phyloP scores from a whole-genome alignment of 2,888 invertebrate species.

The Volucella inflata region DNA sequence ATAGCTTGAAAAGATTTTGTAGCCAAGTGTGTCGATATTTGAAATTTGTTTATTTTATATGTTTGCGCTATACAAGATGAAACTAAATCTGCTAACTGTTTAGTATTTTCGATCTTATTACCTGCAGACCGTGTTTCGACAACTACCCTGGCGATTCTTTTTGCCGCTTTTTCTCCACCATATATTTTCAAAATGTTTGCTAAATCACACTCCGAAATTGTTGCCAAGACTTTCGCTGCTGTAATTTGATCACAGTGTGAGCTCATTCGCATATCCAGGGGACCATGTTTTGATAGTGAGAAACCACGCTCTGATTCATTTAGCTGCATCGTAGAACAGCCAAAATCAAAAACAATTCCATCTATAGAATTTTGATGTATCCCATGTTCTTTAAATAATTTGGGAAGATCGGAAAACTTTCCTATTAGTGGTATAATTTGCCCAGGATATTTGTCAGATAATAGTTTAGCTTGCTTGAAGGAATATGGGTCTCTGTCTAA shows the following conservation, averaged over 20 bases:
- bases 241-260: constrained; percentile 89
- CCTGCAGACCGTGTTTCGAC: constrained; percentile 90
- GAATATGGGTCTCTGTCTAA: constrained; percentile 95
- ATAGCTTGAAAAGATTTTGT: constrained; percentile 97
- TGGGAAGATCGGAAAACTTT: constrained; percentile 93
- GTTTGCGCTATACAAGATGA: constrained; percentile 86
- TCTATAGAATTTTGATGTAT: constrained; percentile 89
- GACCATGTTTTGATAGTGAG: constrained; percentile 92
- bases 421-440: constrained; percentile 92
- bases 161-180: constrained; percentile 95
- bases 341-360: constrained; percentile 95
- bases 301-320: constrained; percentile 93
- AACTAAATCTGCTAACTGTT: constrained; percentile 91
- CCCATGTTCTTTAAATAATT: constrained; percentile 86
- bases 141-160: constrained; percentile 93
- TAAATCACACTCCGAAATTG: constrained; percentile 90
- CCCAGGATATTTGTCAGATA: constrained; percentile 88
- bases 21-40: constrained; percentile 91
- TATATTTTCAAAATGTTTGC: constrained; percentile 94
- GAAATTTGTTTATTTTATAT: constrained; percentile 88
- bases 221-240: constrained; percentile 94
- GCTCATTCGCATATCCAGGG: constrained; percentile 97
- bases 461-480: constrained; percentile 87
- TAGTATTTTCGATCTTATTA: constrained; percentile 91
- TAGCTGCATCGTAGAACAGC: constrained; percentile 98